Percentiles rank a stretch among this genome's conserved stretches.
Conservation (phyloP, 92 coral and sea anemone species). For the Paramuricea clavata region DNA sequence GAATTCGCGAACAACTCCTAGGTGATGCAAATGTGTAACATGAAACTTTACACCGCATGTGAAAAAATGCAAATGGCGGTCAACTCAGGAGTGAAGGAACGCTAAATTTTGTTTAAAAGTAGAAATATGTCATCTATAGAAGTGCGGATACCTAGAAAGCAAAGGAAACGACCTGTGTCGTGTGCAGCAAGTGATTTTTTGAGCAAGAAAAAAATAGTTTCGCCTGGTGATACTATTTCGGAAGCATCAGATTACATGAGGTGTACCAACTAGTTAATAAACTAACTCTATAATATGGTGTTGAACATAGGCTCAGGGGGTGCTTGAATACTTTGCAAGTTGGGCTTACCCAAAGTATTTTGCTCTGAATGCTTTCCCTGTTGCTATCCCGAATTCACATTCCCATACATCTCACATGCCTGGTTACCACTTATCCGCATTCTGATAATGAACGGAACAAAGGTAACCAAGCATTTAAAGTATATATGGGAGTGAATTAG, state of each 20-base stretch:
- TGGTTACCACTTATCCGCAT: too few species aligned
- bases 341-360: too few species aligned
- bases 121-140: slow-evolving; percentile 1
- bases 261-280: slow-evolving; percentile 38
- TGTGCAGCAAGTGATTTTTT: slow-evolving; percentile 29
- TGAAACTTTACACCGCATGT: neutral
- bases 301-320: neutral
- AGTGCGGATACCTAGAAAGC: slow-evolving; percentile 46
- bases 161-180: slow-evolving; percentile 40
- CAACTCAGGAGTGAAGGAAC: neutral
- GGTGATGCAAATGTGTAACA: neutral
- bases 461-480: too few species aligned
- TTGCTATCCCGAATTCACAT: too few species aligned
- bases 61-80: neutral
- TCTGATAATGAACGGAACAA: too few species aligned
- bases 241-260: slow-evolving; percentile 97
- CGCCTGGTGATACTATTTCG: slow-evolving; percentile 97
- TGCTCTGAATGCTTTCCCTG: too few species aligned
- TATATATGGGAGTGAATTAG: too few species aligned
- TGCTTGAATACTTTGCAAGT: neutral
- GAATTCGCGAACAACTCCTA: neutral
- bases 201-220: slow-evolving; percentile 77
- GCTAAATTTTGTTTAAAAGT: neutral
- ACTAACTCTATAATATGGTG: neutral
- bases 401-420: too few species aligned